Percentiles rank a stretch among this genome's conserved stretches.
phyloP scores from a whole-genome alignment of 2,113 vertebrate species.

The Pygoscelis antarcticus region DNA sequence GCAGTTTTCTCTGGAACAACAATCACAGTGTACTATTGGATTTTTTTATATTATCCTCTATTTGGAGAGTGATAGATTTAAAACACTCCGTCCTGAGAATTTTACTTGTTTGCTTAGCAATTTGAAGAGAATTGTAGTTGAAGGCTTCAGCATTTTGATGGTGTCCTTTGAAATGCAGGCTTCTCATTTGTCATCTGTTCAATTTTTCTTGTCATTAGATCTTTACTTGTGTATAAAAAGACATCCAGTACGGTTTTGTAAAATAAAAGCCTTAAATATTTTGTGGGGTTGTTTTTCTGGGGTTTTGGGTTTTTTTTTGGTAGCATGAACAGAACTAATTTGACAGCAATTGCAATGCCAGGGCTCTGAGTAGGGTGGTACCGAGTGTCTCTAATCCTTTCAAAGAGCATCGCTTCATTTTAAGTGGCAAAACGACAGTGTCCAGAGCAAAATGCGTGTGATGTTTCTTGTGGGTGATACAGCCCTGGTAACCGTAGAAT shows the following conservation, averaged over 20 bases:
- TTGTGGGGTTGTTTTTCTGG: too few relatives aligned
- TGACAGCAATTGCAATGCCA: not conserved
- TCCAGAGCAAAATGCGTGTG: not conserved
- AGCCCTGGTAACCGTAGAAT: not conserved
- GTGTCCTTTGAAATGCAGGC: not conserved
- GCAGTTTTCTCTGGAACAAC: not conserved
- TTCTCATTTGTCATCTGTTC: slow-evolving; percentile 2
- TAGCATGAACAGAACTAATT: slow-evolving; percentile 6
- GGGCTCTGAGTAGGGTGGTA: not conserved
- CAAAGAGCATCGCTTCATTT: not conserved
- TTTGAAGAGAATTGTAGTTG: not conserved
- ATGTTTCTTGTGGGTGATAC: not conserved
- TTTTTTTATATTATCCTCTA: not conserved
- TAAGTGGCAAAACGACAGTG: not conserved
- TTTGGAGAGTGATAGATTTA: not conserved
- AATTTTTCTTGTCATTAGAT: not conserved
- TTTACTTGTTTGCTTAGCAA: not conserved
- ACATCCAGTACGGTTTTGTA: not conserved
- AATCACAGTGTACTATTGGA: not conserved
- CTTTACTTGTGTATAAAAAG: not conserved
- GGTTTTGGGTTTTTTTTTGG: not conserved
- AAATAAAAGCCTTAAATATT: slow-evolving; percentile 3
- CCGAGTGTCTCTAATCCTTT: not conserved
- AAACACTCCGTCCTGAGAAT: not conserved
- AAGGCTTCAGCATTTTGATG: not conserved